Base-by-base conservation (phyloP, 2,113 vertebrate genomes). In the Ia io region DNA sequence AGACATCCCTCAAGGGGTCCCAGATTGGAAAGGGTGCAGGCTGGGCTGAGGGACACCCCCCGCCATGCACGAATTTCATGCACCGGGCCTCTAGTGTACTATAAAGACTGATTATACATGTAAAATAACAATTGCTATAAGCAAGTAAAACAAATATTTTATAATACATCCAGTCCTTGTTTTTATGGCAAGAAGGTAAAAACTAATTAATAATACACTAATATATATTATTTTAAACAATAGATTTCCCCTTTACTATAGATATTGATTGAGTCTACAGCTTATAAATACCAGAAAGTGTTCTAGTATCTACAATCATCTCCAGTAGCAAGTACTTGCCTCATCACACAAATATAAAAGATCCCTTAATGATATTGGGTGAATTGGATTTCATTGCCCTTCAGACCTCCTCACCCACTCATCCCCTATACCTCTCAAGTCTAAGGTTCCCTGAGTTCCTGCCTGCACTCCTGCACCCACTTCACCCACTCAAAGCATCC, bases 131-230 rank as follows among this genome's bases (percentile, higher is more conserved):
- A 35, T 32, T 86, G 22, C 51, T 65, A 3, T 20, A 28, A 6
- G 67, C 37, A 76, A 92, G 90, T 70, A 53, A 92, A 95, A 86
- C 30, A 53, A 85, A 63, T 65, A 77, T 35, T 82, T n/a, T 77
- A 77, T 67, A 73, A 90, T 12, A 76, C 18, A 83, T n/a, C 37
- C 53, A 71, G 10, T 37, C 22, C 88, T 82, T 59, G 82, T 40
- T 84, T 86, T 76, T 56, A 16, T 73, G n/a, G n/a, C 71, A 88
- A 85, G 44, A 71, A 71, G 30, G 30, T 61, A 91, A 37, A 84
- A 80, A 95, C 65, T 78, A 85, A 76, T 37, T 94, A 42, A 23
- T 37, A 82, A 82, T 61, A 82, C 25, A 78, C n/a, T 78, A 74
- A 61, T 9, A 7, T 74, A 6, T 22, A 90, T 79, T 93, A 65